These are phyloP conservation scores for Zaprionus bogoriensis DNA, from an alignment of 2,888 invertebrate species.

Conservation along the genomic window DNA sequence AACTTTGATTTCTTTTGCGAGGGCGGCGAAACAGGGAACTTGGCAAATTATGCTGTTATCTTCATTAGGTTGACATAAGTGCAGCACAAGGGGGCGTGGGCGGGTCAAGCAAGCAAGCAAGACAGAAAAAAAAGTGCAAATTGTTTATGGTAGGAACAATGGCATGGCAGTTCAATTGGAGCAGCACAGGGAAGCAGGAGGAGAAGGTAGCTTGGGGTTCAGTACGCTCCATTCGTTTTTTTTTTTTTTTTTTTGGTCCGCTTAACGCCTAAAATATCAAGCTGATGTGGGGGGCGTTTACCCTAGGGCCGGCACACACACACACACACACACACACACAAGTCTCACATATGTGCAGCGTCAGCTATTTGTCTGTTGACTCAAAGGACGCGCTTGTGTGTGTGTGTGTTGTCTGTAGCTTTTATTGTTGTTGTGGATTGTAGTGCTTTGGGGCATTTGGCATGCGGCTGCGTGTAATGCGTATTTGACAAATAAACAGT, in stretches of 20 bases:
- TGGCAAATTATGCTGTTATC: conserved; percentile 77
- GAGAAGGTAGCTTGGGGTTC: too few species aligned
- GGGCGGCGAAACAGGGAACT: conserved; percentile 26
- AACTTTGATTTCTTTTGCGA: conserved; percentile 64
- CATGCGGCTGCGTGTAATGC: conserved; percentile 62
- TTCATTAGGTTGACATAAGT: conserved; percentile 78
- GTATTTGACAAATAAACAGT: conserved; percentile 79
- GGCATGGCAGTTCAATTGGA: conserved; percentile 20
- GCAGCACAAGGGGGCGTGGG: conserved; percentile 68
- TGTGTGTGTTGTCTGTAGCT: conserved; percentile 31
- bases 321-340: conserved; percentile 29
- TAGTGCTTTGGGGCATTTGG: conserved; percentile 49
- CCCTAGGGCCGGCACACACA: conserved; percentile 26
- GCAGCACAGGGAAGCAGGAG: not conserved
- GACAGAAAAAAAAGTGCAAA: conserved; percentile 58
- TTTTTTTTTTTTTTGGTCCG: not conserved
- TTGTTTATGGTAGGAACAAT: conserved; percentile 68
- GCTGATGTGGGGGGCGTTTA: conserved; percentile 60
- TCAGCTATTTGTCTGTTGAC: conserved; percentile 67
- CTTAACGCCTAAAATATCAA: conserved; percentile 74
- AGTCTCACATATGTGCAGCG: conserved; percentile 65
- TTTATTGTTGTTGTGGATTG: conserved; percentile 53
- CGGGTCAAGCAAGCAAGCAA: conserved; percentile 3
- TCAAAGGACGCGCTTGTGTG: conserved; percentile 42
- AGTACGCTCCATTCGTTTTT: conserved; percentile 41